Percentiles rank a stretch among this genome's conserved stretches.
Conservation (phyloP, 2,113 vertebrate species). For the Dendrocopos noguchii region DNA sequence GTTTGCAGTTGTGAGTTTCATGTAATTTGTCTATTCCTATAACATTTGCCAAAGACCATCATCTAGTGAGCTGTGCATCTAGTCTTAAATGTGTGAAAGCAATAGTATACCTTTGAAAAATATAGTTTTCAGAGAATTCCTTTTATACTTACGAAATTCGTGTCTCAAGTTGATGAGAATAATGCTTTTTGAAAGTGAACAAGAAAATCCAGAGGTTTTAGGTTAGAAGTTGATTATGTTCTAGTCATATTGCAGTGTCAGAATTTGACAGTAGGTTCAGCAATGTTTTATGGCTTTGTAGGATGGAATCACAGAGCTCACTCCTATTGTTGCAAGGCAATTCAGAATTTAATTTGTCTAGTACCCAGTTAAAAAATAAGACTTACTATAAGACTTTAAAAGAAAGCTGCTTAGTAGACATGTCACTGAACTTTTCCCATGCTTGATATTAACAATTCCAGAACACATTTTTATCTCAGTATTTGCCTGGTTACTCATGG, state of each 20-base stretch:
- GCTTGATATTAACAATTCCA: not conserved
- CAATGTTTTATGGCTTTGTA: not conserved
- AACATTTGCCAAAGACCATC: not conserved
- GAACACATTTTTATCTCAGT: not conserved
- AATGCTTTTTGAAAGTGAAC: not conserved
- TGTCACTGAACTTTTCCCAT: not conserved
- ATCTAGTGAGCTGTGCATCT: not conserved
- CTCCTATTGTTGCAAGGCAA: not conserved
- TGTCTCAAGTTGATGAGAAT: not conserved
- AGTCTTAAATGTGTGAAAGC: not conserved
- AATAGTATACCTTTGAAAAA: not conserved
- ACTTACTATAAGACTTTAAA: not conserved
- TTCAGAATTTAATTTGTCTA: conserved; percentile 3
- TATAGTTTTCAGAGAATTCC: not conserved
- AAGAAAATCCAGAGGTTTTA: not conserved
- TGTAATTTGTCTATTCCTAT: not conserved
- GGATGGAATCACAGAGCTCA: not conserved
- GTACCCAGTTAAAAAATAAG: not conserved
- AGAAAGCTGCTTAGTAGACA: not conserved
- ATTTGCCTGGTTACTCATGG: not conserved
- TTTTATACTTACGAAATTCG: not conserved
- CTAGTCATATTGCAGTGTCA: not conserved
- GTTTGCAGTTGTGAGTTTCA: not conserved
- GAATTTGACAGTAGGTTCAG: not conserved
- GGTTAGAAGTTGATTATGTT: not conserved